These are phyloP conservation scores for Camponotus floridanus DNA, from an alignment of 1,140 invertebrate genomes.

Conservation along the genomic window DNA sequence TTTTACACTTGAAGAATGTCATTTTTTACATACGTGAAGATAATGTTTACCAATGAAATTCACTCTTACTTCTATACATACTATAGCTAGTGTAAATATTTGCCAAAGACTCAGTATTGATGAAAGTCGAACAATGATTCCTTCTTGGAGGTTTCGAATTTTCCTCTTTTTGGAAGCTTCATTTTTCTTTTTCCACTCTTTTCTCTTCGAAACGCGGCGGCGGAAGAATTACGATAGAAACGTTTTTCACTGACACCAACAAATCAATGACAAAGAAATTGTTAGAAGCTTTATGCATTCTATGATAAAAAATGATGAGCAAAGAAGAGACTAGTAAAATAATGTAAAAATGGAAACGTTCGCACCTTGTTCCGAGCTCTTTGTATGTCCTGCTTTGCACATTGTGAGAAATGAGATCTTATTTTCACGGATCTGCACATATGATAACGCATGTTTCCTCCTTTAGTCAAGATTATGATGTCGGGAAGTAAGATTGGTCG, in stretches of 20 bases:
- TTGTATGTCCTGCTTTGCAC: slow-evolving; percentile 24
- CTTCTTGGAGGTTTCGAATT: slow-evolving; percentile 2
- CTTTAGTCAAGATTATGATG: background rate
- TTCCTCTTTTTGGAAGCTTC: background rate
- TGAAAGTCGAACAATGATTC: slow-evolving; percentile 22
- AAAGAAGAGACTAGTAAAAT: background rate
- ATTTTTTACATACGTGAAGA: background rate
- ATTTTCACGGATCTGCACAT: slow-evolving; percentile 65
- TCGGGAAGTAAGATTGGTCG: background rate
- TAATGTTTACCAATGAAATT: slow-evolving; percentile 67
- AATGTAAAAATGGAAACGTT: background rate
- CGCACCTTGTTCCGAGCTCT: background rate
- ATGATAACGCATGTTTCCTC: slow-evolving; percentile 39
- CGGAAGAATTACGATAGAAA: slow-evolving; percentile 6
- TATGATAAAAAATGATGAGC: background rate
- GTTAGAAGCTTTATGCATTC: slow-evolving; percentile 5
- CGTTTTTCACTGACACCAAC: background rate
- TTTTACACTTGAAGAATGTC: slow-evolving; percentile 28
- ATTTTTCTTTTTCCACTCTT: background rate
- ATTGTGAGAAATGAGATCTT: slow-evolving; percentile 32
- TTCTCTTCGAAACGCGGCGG: background rate
- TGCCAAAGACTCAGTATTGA: slow-evolving; percentile 56
- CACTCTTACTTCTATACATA: slow-evolving; percentile 53
- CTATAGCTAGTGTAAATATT: slow-evolving; percentile 62
- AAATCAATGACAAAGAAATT: slow-evolving; percentile 28